Evolutionary conservation across 1,140 invertebrate genomes (phyloP), one percentile per base, ranked within the genome.

Genomic region (Drosophila trapezifrons): DNA sequence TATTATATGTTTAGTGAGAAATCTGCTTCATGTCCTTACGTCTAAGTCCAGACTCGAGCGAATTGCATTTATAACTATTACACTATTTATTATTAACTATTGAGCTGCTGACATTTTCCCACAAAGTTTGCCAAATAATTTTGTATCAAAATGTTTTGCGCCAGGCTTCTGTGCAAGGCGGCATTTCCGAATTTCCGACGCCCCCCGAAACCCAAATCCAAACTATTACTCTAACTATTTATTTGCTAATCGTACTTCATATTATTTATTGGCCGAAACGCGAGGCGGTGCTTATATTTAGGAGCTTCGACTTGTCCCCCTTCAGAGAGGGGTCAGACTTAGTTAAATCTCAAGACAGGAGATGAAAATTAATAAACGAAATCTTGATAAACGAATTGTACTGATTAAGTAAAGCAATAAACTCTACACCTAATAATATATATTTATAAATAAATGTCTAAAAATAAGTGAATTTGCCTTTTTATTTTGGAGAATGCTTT

Each of bases 321-420:
- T 54, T 32, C 18, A 29, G 38, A 22, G 37, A 67, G 37, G 32
- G 46, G 46, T 32, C 29, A 75, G 62, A 66, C 58, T 62, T 76
- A 70, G 47, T 43, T 65, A 57, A 62, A 64, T 65, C 65, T 35
- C 46, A 37, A 57, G 20, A 70, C 43, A 65, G 40, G 59, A 75
- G 51, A 57, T 40, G n/a, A 52, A 40, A 51, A 58, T 22, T 29
- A 37, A 46, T 46, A 47, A 42, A 43, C 56, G 37, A 47, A 47
- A 55, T 77, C 49, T 63, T 80, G 49, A 64, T 84, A 91, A 87
- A 91, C 75, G 72, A 90, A 91, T 86, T 90, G 85, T 91, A 91
- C 79, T 91, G 90, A 91, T 81, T 91, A 91, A 91, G 90, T 91
- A 91, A 91, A 76, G 84, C 83, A 89, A 86, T 83, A 73, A 81